phyloP scores from a whole-genome alignment of 2,113 vertebrate genomes.

The Cololabis saira region DNA sequence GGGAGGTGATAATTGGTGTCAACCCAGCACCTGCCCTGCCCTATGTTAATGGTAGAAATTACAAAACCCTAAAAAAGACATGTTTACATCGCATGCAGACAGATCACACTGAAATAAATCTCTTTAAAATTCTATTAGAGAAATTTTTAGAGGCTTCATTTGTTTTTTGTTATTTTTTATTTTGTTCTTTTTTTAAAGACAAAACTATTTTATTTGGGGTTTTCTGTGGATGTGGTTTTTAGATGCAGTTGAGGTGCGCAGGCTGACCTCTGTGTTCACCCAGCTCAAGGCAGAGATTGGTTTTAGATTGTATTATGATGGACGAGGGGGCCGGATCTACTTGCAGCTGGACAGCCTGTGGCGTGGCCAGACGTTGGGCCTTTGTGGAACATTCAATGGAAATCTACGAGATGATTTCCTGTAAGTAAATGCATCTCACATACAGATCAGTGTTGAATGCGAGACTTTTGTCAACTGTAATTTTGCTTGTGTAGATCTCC shows the following conservation, averaged over 20 bases:
- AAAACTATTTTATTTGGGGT: background rate
- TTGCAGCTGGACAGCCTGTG: constrained; percentile 88
- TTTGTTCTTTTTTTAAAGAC: background rate
- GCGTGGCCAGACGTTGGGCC: constrained; percentile 90
- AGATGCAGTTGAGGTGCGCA: constrained; percentile 89
- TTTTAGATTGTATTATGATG: constrained; percentile 89
- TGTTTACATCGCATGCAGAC: too few species aligned
- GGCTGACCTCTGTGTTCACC: constrained; percentile 91
- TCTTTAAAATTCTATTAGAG: background rate
- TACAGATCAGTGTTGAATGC: background rate
- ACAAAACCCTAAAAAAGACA: background rate
- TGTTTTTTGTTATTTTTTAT: background rate
- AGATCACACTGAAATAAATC: too few species aligned
- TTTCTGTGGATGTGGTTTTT: constrained; percentile 4
- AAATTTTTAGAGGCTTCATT: background rate
- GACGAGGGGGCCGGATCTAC: constrained; percentile 90
- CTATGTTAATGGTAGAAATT: constrained; percentile 83
- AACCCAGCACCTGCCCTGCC: constrained; percentile 86
- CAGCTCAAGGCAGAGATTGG: constrained; percentile 91
- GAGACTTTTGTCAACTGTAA: constrained; percentile 1
- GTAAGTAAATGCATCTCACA: constrained; percentile 77
- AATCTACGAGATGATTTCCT: constrained; percentile 98
- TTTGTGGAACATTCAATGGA: constrained; percentile 97
- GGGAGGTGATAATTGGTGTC: constrained; percentile 88
- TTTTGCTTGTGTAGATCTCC: constrained; percentile 86